Base-by-base conservation (phyloP, 2,113 vertebrate species). In the Dasypus novemcinctus region DNA sequence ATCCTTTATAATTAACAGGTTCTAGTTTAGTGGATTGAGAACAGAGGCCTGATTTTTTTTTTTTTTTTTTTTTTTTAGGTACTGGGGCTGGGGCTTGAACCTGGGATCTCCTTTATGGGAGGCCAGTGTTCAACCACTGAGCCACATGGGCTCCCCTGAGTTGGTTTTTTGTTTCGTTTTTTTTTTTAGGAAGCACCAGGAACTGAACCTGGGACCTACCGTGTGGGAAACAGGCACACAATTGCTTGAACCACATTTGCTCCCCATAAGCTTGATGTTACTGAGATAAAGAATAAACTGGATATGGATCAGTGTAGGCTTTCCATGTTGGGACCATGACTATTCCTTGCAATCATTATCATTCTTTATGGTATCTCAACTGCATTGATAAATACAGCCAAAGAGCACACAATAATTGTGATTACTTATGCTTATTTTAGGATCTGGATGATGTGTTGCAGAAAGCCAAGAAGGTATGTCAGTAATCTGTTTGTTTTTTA, bases 381-480 rank as follows among this genome's bases (percentile, higher is more conserved):
- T 61, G 18, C 38, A 4, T 4, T n/a, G 68, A 43, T 54, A 5
- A 27, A 52, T 11, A 29, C 29, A 69, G 33, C 64, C 36, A 43
- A 27, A 54, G 41, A 66, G 21, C n/a, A 82, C 49, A 66, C 84
- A 96, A n/a, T 93, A 87, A 96, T 38, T 38, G 33, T 87, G 36
- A 83, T 68, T 25, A 12, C 15, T 80, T 95, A 11, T 49, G 29
- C 61, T 90, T 90, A 9, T 92, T 89, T 95, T 97, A 99, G 99
- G 99, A 99, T 90, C 97, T 99, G 93, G 98, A 98, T 43, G 98
- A 97, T 46, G 99, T 99, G 83, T 98, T 99, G 94, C 98, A 98
- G 72, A 98, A 96, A 93, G 98, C 99, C 46, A 98, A 98, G 97
- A 98, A 99, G 98, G 99, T 97, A 95, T 97, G 95, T 99, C 85